These are phyloP conservation scores for Enteromius anoplus DNA, from an alignment of 2,797 vertebrate species.

Conservation along the genomic window DNA sequence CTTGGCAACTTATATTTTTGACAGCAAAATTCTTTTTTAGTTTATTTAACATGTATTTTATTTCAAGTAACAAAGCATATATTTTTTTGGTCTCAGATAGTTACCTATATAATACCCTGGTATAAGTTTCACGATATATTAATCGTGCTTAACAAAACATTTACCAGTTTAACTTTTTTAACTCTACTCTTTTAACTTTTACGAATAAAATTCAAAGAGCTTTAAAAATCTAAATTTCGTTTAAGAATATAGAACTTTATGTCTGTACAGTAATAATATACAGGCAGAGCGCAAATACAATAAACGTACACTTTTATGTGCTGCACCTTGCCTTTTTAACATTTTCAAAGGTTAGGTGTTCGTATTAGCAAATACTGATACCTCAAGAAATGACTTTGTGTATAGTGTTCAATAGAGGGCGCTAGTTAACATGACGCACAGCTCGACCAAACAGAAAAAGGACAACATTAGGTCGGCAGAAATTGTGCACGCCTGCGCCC, in stretches of 20 bases:
- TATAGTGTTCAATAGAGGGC: constrained; percentile 35
- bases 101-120: not conserved
- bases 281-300: not conserved
- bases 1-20: not conserved
- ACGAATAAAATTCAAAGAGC: not conserved
- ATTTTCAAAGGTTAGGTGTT: not conserved
- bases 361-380: not conserved
- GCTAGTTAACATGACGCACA: constrained; percentile 27
- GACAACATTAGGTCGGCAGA: constrained; percentile 21
- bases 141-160: not conserved
- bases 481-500: constrained; percentile 40
- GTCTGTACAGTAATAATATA: not conserved
- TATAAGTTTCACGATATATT: not conserved
- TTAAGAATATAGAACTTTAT: not conserved
- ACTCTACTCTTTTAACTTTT: too few species aligned
- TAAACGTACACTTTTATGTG: not conserved
- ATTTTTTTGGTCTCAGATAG: not conserved
- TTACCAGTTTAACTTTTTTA: not conserved
- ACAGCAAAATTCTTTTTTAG: not conserved
- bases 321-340: not conserved
- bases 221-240: not conserved
- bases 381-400: not conserved
- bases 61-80: not conserved
- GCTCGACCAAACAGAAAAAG: not conserved
- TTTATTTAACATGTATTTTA: not conserved